phyloP scores from a whole-genome alignment of 2,888 invertebrate genomes.

The Drosophila algonquin region DNA sequence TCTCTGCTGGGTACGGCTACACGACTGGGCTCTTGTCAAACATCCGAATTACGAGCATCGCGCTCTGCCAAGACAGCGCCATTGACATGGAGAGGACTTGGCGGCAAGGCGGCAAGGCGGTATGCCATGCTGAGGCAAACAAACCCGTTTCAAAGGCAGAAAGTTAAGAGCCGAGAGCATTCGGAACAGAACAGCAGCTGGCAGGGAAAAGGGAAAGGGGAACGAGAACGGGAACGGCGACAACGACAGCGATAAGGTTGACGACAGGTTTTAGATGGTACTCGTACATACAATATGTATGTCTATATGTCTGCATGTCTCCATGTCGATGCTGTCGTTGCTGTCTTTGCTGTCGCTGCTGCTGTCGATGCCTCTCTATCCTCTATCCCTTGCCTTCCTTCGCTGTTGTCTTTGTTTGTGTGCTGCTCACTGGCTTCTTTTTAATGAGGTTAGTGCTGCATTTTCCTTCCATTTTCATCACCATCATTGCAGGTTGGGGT shows the following conservation, averaged over 20 bases:
- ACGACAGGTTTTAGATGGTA: conserved; percentile 43
- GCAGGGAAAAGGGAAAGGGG: conserved; percentile 47
- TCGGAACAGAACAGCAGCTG: conserved; percentile 55
- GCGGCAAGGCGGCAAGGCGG: conserved; percentile 30
- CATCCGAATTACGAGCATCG: conserved; percentile 61
- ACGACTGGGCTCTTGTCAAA: conserved; percentile 59
- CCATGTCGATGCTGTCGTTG: conserved; percentile 30
- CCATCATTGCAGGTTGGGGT: neutral
- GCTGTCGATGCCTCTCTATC: conserved; percentile 28
- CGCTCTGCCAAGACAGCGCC: conserved; percentile 28
- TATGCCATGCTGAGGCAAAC: conserved; percentile 37
- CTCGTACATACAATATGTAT: neutral
- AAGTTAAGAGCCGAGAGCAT: conserved; percentile 48
- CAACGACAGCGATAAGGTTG: conserved; percentile 44
- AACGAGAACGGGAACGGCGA: conserved; percentile 6
- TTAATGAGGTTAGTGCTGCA: conserved; percentile 70
- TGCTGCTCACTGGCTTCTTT: conserved; percentile 46
- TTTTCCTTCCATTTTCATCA: conserved; percentile 35
- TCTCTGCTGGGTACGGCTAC: conserved; percentile 41
- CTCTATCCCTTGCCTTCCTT: conserved; percentile 11
- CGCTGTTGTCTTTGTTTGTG: conserved; percentile 34
- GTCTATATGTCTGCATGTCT: conserved; percentile 42
- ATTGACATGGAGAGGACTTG: conserved; percentile 23
- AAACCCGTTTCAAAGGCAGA: conserved; percentile 69
- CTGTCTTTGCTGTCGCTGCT: conserved; percentile 12